Evolutionary conservation across 2,888 invertebrate species (phyloP).

Genomic region (Prosopocoilus inquinatus): DNA sequence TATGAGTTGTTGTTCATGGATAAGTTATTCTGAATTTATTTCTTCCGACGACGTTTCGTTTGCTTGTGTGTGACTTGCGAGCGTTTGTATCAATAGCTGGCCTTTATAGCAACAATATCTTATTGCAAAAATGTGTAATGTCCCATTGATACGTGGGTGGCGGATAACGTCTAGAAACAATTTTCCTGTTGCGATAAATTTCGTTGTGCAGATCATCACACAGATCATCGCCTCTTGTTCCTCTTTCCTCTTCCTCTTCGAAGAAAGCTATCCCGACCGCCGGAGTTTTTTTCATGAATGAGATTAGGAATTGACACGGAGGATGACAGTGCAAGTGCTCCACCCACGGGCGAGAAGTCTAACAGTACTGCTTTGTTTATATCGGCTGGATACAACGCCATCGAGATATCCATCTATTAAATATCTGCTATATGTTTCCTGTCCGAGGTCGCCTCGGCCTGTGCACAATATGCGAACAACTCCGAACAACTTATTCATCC

Average conservation of each 20-base stretch:
- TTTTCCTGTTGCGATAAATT: slow-evolving; percentile 28
- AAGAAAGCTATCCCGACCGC: not conserved
- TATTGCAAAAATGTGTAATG: slow-evolving; percentile 13
- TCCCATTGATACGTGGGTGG: slow-evolving; percentile 30
- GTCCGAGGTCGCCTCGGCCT: slow-evolving; percentile 15
- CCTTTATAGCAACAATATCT: not conserved
- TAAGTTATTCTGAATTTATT: no score
- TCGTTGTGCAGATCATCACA: slow-evolving; percentile 10
- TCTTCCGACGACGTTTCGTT: no score
- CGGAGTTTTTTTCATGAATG: slow-evolving; percentile 19
- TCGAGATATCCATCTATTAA: slow-evolving; percentile 31
- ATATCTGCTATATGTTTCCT: slow-evolving; percentile 34
- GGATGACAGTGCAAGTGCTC: slow-evolving; percentile 18
- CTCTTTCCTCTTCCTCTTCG: no score
- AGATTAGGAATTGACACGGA: slow-evolving; percentile 22
- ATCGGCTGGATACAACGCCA: slow-evolving; percentile 23
- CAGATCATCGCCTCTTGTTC: no score
- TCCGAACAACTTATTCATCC: slow-evolving; percentile 1
- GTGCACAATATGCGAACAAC: slow-evolving; percentile 3
- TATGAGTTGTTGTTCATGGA: no score
- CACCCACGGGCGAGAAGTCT: not conserved
- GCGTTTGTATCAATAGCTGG: no score
- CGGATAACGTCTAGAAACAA: slow-evolving; percentile 25
- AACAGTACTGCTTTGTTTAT: slow-evolving; percentile 5
- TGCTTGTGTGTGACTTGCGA: no score